Evolutionary conservation across 2,797 vertebrate genomes (phyloP).

Genomic region (Geotrypetes seraphini): DNA sequence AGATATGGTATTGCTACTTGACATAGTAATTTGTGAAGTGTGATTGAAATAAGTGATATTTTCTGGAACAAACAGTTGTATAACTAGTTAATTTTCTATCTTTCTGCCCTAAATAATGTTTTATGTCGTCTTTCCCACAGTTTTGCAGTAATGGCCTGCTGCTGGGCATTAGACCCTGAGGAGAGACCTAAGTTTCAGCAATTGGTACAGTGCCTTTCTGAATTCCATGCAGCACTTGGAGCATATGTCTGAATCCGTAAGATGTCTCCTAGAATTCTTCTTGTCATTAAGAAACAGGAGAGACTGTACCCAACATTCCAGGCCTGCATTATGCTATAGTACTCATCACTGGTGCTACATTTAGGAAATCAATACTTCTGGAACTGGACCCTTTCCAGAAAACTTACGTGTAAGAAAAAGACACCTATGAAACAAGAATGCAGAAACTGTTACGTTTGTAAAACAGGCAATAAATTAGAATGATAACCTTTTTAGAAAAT

Average conservation of each 20-base stretch:
- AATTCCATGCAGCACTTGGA: slow-evolving; percentile 90
- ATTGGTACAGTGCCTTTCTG: slow-evolving; percentile 95
- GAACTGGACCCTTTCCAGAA: background rate
- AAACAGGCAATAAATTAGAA: no score
- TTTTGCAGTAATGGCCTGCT: slow-evolving; percentile 98
- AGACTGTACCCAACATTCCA: background rate
- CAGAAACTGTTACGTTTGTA: no score
- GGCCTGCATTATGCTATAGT: background rate
- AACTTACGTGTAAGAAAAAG: no score
- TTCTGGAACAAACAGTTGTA: background rate
- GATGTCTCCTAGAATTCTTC: no score
- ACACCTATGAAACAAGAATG: no score
- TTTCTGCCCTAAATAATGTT: no score
- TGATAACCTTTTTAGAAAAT: no score
- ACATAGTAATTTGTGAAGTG: no score
- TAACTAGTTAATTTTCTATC: background rate
- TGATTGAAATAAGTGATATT: no score
- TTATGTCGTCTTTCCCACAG: slow-evolving; percentile 49
- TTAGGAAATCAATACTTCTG: background rate
- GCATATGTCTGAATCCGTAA: slow-evolving; percentile 77
- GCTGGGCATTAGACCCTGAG: slow-evolving; percentile 94
- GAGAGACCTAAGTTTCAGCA: slow-evolving; percentile 98
- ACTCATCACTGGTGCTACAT: background rate
- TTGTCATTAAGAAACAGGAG: slow-evolving; percentile 1
- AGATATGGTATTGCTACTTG: no score